phyloP scores from a whole-genome alignment of 2,113 vertebrate genomes.

The Malaclemys terrapin region DNA sequence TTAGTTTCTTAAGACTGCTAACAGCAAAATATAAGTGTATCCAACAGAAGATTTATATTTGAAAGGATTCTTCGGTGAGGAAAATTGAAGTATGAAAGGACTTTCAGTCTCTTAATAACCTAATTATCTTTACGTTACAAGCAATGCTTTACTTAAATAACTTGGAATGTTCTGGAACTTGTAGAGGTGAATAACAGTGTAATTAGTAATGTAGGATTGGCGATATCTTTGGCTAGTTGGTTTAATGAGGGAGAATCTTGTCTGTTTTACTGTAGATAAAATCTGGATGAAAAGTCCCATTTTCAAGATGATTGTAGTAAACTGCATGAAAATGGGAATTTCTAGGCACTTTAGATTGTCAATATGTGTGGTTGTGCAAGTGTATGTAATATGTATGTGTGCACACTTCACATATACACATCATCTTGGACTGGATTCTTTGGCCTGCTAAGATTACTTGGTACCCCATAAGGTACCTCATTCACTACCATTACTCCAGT shows the following conservation, averaged over 20 bases:
- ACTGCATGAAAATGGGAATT: not conserved
- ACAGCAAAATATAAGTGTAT: not conserved
- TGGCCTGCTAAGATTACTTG: too few relatives aligned
- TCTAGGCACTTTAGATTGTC: not conserved
- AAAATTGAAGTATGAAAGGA: not conserved
- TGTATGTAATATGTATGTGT: not conserved
- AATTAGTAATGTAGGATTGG: not conserved
- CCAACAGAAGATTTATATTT: not conserved
- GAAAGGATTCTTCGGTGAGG: not conserved
- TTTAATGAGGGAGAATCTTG: not conserved
- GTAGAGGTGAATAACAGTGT: rapidly evolving
- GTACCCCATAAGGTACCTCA: too few relatives aligned
- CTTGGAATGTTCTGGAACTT: not conserved
- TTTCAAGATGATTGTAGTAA: not conserved
- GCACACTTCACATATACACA: not conserved
- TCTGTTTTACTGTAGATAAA: not conserved
- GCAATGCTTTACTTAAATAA: not conserved
- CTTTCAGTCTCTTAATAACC: not conserved
- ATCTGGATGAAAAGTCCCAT: not conserved
- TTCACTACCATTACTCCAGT: too few relatives aligned
- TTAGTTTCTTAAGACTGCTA: not conserved
- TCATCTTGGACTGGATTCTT: not conserved
- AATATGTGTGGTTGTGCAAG: not conserved
- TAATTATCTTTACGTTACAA: rapidly evolving
- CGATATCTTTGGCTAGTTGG: not conserved